Conservation (phyloP, 2,888 invertebrate genomes). For the Agrenia bidenticulata region DNA sequence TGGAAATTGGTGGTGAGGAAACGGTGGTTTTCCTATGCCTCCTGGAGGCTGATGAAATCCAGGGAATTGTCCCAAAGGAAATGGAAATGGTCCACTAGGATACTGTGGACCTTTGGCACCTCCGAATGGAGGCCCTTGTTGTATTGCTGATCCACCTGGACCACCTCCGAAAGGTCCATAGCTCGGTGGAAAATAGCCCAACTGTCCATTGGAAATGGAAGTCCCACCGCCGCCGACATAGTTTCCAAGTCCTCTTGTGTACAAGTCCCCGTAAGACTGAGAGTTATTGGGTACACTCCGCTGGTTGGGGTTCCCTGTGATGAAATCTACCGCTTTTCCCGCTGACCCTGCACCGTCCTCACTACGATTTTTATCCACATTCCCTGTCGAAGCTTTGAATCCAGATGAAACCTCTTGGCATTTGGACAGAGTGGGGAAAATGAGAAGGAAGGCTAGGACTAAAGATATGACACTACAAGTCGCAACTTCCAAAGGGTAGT, state of each 20-base stretch:
- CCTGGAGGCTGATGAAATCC: neutral
- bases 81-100: neutral
- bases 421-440: neutral
- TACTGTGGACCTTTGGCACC: neutral
- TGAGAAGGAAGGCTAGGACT: too few species aligned
- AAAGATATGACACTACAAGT: too few species aligned
- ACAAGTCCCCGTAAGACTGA: neutral
- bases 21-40: neutral
- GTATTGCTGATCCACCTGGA: neutral
- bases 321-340: slow-evolving; percentile 1
- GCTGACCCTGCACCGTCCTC: neutral
- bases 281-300: neutral
- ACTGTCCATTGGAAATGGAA: neutral
- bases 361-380: neutral
- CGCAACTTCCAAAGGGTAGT: too few species aligned
- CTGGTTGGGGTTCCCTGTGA: neutral
- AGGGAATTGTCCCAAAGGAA: slow-evolving; percentile 6
- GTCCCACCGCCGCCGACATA: neutral
- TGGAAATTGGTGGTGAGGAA: neutral
- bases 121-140: neutral
- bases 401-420: neutral
- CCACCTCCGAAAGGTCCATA: neutral
- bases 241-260: neutral
- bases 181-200: neutral
- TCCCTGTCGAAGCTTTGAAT: neutral